phyloP scores from a whole-genome alignment of 2,113 vertebrate genomes.

The Tetrao urogallus region DNA sequence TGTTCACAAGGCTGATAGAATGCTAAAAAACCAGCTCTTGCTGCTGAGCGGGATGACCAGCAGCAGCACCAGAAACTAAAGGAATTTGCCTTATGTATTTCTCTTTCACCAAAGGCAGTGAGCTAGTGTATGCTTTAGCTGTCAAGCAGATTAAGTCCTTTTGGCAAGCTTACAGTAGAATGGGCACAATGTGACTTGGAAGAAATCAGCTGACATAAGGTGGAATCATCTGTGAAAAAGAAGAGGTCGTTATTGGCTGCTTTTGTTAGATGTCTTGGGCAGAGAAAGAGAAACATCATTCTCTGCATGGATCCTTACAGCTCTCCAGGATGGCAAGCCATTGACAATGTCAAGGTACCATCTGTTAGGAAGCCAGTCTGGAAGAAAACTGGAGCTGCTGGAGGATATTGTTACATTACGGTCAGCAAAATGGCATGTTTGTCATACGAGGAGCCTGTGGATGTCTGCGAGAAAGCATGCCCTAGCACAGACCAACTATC shows the following conservation, averaged over 20 bases:
- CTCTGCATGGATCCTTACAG: conserved; percentile 61
- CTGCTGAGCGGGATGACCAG: conserved; percentile 2
- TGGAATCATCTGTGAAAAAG: conserved; percentile 68
- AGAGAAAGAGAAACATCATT: conserved; percentile 60
- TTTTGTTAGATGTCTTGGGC: conserved; percentile 68
- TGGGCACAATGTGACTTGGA: conserved; percentile 50
- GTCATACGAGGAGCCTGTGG: neutral
- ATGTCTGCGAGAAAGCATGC: neutral
- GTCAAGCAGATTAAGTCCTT: conserved; percentile 64
- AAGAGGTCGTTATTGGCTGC: conserved; percentile 69
- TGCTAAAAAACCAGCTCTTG: neutral
- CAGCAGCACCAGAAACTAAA: conserved; percentile 25
- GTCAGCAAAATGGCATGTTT: conserved; percentile 42
- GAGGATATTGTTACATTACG: conserved; percentile 51
- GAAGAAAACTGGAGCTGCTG: conserved; percentile 60
- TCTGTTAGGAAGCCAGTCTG: conserved; percentile 75
- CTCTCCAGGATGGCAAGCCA: conserved; percentile 60
- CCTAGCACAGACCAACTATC: neutral
- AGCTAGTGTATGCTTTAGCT: conserved; percentile 51
- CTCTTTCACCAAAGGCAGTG: neutral
- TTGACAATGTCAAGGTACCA: conserved; percentile 75
- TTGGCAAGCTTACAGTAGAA: conserved; percentile 54
- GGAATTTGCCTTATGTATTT: neutral
- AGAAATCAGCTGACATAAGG: conserved; percentile 76
- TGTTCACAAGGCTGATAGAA: conserved; percentile 21